phyloP scores from a whole-genome alignment of 2,797 vertebrate species.

The Enteromius radiatus region DNA sequence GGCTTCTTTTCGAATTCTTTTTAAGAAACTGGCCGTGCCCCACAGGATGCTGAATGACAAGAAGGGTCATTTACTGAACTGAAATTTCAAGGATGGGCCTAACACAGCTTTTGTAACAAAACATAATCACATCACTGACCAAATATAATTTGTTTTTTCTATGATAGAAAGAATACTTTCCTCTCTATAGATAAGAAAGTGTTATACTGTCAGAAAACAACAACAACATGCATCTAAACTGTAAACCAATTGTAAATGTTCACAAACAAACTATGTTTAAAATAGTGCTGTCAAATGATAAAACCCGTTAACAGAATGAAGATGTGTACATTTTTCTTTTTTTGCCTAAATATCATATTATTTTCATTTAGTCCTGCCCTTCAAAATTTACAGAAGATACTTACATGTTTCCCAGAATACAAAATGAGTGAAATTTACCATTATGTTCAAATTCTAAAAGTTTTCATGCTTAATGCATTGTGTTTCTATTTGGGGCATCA shows the following conservation, averaged over 20 bases:
- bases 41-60: background rate
- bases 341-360: too few relatives aligned
- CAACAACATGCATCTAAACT: background rate
- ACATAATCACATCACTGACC: background rate
- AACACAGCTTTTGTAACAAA: background rate
- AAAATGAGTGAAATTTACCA: too few relatives aligned
- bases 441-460: too few relatives aligned
- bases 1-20: constrained; percentile 16
- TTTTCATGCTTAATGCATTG: too few relatives aligned
- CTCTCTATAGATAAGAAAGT: background rate
- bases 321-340: too few relatives aligned
- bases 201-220: background rate
- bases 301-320: too few relatives aligned
- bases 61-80: background rate
- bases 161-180: background rate
- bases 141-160: background rate
- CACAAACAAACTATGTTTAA: background rate
- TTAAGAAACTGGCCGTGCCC: background rate
- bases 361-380: too few relatives aligned
- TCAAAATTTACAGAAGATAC: too few relatives aligned
- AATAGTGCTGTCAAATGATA: too few relatives aligned
- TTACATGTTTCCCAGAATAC: too few relatives aligned
- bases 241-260: background rate
- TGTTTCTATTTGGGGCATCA: too few relatives aligned
- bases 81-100: background rate